phyloP scores from a whole-genome alignment of 2,888 invertebrate species.

The Sphaerophoria taeniata region DNA sequence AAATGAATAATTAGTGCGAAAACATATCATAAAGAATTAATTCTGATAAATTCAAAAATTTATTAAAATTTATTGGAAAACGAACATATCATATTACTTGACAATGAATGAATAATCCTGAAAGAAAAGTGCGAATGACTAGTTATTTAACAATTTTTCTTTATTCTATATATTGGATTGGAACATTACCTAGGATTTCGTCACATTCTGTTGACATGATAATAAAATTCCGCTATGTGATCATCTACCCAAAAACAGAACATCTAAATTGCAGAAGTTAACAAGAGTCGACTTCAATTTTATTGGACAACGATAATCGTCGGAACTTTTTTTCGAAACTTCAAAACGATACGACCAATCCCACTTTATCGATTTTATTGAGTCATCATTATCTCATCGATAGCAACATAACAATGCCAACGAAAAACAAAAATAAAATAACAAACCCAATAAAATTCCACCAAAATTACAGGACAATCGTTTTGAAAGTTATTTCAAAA shows the following conservation, averaged over 20 bases:
- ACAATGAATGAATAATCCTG: not conserved
- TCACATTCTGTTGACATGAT: not conserved
- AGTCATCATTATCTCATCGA: conserved; percentile 38
- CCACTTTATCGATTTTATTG: conserved; percentile 52
- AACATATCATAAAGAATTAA: conserved; percentile 48
- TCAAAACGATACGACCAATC: conserved; percentile 4
- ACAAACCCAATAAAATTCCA: not conserved
- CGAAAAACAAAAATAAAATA: not conserved
- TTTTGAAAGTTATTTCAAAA: conserved; percentile 22
- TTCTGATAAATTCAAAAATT: conserved; percentile 3
- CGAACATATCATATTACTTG: not conserved
- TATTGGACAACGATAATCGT: conserved; percentile 60
- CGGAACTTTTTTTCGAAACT: conserved; percentile 30
- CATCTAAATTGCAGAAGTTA: conserved; percentile 3
- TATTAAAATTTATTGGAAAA: not conserved
- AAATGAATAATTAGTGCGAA: conserved; percentile 40
- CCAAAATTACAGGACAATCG: not conserved
- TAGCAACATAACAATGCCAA: not conserved
- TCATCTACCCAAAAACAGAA: conserved; percentile 17
- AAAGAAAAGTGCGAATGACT: not conserved
- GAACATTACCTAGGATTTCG: not conserved
- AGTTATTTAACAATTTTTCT: too few species aligned
- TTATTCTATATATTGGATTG: too few species aligned
- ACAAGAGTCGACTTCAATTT: conserved; percentile 48
- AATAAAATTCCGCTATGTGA: not conserved